phyloP scores from a whole-genome alignment of 2,797 vertebrate genomes.

The Scomberomorus guttatus region DNA sequence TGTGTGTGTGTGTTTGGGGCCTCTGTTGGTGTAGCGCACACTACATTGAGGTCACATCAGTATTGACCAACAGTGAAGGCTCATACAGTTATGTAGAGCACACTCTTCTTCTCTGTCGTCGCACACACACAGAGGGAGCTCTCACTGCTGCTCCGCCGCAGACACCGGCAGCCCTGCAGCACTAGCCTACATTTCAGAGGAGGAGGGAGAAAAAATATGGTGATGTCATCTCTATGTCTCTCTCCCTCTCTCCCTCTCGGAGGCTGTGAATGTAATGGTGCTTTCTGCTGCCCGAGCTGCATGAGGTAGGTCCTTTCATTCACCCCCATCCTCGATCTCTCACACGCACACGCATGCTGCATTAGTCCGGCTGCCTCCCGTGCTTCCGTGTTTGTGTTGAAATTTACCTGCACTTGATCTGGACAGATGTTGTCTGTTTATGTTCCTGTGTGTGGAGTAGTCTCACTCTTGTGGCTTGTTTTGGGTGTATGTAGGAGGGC shows the following conservation, averaged over 20 bases:
- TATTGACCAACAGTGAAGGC: conserved; percentile 13
- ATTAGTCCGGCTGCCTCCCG: background rate
- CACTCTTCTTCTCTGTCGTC: background rate
- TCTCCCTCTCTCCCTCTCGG: conserved; percentile 30
- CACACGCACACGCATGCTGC: conserved; percentile 39
- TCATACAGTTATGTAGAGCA: background rate
- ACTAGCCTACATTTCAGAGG: conserved; percentile 66
- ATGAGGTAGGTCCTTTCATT: conserved; percentile 77
- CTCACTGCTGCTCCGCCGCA: conserved; percentile 39
- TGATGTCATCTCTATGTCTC: conserved; percentile 77
- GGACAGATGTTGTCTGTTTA: background rate
- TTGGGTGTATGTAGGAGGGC: background rate
- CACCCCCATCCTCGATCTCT: conserved; percentile 14
- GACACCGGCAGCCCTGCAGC: conserved; percentile 59
- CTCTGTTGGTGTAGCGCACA: background rate
- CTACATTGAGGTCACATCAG: conserved; percentile 1
- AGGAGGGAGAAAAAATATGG: conserved; percentile 64
- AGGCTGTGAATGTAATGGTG: conserved; percentile 65
- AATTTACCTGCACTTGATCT: background rate
- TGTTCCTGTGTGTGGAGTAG: background rate
- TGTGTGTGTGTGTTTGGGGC: background rate
- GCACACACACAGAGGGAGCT: conserved; percentile 41
- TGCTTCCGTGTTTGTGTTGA: background rate
- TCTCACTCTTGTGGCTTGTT: conserved; percentile 6
- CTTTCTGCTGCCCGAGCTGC: conserved; percentile 56